Percentiles rank a stretch among this genome's conserved stretches.
These are phyloP conservation scores for Macropis europaea DNA, from an alignment of 2,888 invertebrate genomes.

Conservation along the genomic window DNA sequence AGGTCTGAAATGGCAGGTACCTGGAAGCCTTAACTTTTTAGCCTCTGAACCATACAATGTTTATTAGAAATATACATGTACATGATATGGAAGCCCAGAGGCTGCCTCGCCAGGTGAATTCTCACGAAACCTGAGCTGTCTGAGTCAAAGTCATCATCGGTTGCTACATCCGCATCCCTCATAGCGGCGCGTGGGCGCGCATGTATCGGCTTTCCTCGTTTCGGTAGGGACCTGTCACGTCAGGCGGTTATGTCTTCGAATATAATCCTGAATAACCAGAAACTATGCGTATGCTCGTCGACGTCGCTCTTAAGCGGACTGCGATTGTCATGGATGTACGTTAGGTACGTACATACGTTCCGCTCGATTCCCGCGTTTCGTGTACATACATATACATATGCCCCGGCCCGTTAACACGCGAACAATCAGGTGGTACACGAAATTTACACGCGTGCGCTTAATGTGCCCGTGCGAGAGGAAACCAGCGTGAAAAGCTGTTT, in stretches of 20 bases:
- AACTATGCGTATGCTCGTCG: constrained; percentile 25
- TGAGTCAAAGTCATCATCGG: too few relatives aligned
- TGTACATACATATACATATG: not conserved
- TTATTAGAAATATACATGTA: too few relatives aligned
- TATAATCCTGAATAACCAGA: constrained; percentile 24
- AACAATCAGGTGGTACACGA: constrained; percentile 62
- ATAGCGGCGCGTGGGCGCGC: too few relatives aligned
- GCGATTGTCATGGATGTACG: constrained; percentile 52
- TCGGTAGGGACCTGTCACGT: constrained; percentile 5
- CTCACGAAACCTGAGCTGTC: too few relatives aligned
- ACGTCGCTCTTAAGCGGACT: constrained; percentile 32
- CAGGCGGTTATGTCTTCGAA: constrained; percentile 21
- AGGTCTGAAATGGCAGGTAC: too few relatives aligned
- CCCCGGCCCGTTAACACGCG: constrained; percentile 53
- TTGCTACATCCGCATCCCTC: too few relatives aligned
- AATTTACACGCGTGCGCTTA: constrained; percentile 64
- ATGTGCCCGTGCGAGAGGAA: constrained; percentile 55
- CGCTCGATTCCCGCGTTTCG: constrained; percentile 31
- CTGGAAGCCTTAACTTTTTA: too few relatives aligned
- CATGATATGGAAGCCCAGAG: too few relatives aligned
- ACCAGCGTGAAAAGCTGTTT: constrained; percentile 64
- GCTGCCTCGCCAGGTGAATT: too few relatives aligned
- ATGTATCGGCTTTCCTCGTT: too few relatives aligned
- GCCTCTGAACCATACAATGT: too few relatives aligned
- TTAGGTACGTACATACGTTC: constrained; percentile 28